phyloP scores from a whole-genome alignment of 2,797 vertebrate species.

The Onychomys leucogaster region DNA sequence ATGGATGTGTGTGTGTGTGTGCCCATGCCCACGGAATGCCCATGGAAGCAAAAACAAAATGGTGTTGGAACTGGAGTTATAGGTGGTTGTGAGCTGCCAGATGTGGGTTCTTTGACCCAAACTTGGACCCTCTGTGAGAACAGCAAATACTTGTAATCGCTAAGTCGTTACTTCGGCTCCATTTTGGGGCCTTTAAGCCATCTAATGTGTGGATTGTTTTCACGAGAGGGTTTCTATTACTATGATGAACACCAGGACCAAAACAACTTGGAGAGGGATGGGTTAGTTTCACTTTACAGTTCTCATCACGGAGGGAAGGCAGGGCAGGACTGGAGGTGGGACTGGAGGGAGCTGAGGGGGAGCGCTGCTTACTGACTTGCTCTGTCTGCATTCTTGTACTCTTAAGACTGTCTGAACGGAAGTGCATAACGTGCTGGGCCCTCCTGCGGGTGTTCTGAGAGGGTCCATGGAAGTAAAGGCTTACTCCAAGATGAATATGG shows the following conservation, averaged over 20 bases:
- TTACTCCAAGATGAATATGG: neutral
- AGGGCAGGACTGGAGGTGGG: neutral
- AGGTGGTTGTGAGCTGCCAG: neutral
- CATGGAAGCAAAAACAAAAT: neutral
- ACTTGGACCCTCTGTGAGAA: neutral
- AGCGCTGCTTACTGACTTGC: neutral
- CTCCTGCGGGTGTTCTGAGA: neutral
- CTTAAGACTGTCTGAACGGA: too few relatives aligned
- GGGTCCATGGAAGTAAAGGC: neutral
- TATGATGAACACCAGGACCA: neutral
- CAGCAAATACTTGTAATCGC: neutral
- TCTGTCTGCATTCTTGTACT: neutral
- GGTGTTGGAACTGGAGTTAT: neutral
- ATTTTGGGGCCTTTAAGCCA: neutral
- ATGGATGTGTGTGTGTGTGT: too few relatives aligned
- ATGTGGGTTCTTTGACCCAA: neutral
- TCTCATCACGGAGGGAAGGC: neutral
- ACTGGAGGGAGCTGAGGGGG: neutral
- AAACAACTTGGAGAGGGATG: neutral
- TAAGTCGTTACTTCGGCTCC: neutral
- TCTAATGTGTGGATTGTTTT: neutral
- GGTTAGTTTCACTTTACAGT: neutral
- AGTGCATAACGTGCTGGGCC: neutral
- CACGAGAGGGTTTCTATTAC: neutral
- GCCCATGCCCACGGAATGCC: neutral